Conservation (phyloP, 2,797 vertebrate genomes). For the Lutjanus argentimaculatus region DNA sequence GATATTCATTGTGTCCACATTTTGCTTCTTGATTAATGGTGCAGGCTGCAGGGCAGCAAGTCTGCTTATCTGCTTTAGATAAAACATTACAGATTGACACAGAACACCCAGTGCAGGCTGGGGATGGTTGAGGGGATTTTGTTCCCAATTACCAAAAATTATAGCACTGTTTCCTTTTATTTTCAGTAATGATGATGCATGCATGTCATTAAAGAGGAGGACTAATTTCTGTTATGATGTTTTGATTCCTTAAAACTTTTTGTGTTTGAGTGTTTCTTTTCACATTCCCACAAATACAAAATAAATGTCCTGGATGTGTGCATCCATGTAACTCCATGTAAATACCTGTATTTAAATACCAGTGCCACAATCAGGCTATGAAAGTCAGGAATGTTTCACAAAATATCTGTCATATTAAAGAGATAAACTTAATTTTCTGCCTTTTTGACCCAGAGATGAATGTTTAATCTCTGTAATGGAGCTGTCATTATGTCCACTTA, state of each 20-base stretch:
- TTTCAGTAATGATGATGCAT: background rate
- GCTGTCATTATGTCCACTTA: constrained; percentile 77
- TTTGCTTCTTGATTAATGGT: constrained; percentile 60
- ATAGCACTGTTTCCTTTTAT: background rate
- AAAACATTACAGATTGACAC: constrained; percentile 41
- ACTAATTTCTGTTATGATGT: background rate
- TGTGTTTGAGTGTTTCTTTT: background rate
- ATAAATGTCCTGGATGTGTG: background rate
- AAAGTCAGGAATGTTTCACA: background rate
- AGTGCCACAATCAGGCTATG: background rate
- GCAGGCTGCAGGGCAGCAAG: constrained; percentile 46
- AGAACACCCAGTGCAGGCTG: constrained; percentile 29
- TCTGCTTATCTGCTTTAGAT: constrained; percentile 53
- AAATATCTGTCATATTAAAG: constrained; percentile 19
- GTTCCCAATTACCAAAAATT: background rate
- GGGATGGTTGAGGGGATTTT: constrained; percentile 19
- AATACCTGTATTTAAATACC: background rate
- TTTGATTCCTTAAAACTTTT: background rate
- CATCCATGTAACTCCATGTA: background rate
- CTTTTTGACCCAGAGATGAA: constrained; percentile 67
- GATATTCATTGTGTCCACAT: constrained; percentile 61
- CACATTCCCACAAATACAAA: background rate
- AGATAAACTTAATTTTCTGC: constrained; percentile 64
- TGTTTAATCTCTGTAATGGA: constrained; percentile 66
- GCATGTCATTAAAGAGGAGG: background rate